Evolutionary conservation across 2,797 vertebrate species (phyloP), one percentile per base, ranked within the genome.

Genomic region (Mallotus villosus): DNA sequence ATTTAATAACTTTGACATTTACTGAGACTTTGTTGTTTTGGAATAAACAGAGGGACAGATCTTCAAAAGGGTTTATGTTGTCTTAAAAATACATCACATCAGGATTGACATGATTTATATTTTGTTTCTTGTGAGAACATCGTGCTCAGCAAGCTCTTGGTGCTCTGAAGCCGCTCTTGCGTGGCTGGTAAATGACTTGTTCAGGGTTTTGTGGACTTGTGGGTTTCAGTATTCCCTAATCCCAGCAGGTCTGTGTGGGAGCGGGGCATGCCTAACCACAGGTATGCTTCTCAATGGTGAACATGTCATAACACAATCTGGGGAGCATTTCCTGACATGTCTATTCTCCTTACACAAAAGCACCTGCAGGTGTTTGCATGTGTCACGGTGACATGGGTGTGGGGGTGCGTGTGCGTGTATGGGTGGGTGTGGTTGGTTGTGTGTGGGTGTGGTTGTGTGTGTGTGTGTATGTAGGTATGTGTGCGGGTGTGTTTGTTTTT

Each of bases 221-320:
- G 19, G 7, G 62, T 72, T 79, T 79, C 70, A 76, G 67, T 25
- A 63, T 32, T 11, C 69, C 57, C 81, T 76, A 71, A 74, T 74
- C 80, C 81, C 84, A 85, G 86, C 63, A 70, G 59, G 34, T 58
- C 37, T 53, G 82, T 88, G 80, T 75, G 74, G 22, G 58, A 63
- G 34, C 72, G 72, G 76, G 60, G 74, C 66, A 62, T 67, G 75
- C 88, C 82, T 1, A 51, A 51, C 14, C 12, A 64, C 64, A 80
- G 81, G 72, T 77, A 80, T 83, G 79, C 70, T 75, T 79, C 86
- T 83, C 68, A 80, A 74, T 73, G 37, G 66, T 7, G 64, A 84
- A 79, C 87, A 80, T 89, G 90, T 89, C 70, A 74, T 81, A 86
- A 90, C 87, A 90, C 85, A 91, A 88, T 86, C 86, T 78, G 63